Base-by-base conservation (phyloP, 2,113 vertebrate species). In the Pholis gunnellus region DNA sequence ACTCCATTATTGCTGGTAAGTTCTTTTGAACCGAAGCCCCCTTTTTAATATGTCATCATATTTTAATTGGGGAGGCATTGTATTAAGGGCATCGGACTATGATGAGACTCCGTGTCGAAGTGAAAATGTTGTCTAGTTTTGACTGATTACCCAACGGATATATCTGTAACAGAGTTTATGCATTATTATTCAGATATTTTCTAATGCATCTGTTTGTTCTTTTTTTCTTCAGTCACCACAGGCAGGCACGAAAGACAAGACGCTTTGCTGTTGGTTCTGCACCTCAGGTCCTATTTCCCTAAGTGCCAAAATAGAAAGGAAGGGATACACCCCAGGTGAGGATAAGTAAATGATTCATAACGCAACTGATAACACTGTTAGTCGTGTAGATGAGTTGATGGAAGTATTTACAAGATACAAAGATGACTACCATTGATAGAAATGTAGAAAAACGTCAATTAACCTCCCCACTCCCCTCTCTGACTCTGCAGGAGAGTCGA, bases 231-330 rank as follows among this genome's bases (percentile, higher is more conserved):
- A 99, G 98, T 98, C 98, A 95, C 98, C 98, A 94, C 97, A 99
- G 96, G 98, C 97, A 90, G 98, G 98, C 96, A 99, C 98, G 86
- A 99, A 99, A 97, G 98, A 99, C 94, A 99, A 99, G 95, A 99
- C 98, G 13, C 95, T 99, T 78, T 99, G 98, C 96, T 99, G 98
- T 95, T 99, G 98, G 98, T 96, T 99, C 96, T 99, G 98, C 96
- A 99, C 98, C 97, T 99, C 98, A 98, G 98, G 98, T 96, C 98
- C 98, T 93, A 99, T 99, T 96, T 99, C 98, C 96, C 95, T 99
- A 98, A 99, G 98, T 99, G 98, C 98, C 98, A 99, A 99, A 98
- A 99, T 99, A 72, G 98, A 98, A 94, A 97, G 98, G 95, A 99
- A 99, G 95, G 98, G 98, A 96, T 99, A 99, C 91, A 99, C 98